These are phyloP conservation scores for Hafferia zeledoni DNA, from an alignment of 2,797 vertebrate genomes.

Conservation along the genomic window DNA sequence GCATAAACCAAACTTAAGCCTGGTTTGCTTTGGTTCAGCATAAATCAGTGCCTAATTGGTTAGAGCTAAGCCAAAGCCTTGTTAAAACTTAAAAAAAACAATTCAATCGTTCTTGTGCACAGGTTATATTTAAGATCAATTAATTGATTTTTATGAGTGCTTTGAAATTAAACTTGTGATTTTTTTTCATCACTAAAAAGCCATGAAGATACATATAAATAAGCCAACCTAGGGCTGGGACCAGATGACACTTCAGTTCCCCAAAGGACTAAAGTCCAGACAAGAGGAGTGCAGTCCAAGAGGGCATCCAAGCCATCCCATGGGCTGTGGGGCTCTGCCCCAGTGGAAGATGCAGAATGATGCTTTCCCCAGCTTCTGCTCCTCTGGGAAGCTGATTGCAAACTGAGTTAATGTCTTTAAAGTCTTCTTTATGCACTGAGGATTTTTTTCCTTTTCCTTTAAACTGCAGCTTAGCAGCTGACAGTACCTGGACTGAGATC, in stretches of 20 bases:
- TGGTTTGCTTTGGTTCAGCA: background rate
- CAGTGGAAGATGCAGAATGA: background rate
- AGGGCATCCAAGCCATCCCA: background rate
- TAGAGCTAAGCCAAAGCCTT: background rate
- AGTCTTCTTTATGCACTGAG: background rate
- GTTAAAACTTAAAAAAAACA: background rate
- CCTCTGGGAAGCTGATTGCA: background rate
- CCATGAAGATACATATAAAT: background rate
- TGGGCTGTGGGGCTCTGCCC: background rate
- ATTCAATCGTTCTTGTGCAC: background rate
- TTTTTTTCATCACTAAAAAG: background rate
- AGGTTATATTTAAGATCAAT: background rate
- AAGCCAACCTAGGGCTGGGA: background rate
- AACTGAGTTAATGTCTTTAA: background rate
- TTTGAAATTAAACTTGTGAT: background rate
- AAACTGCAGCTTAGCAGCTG: background rate
- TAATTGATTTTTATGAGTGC: background rate
- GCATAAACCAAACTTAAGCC: background rate
- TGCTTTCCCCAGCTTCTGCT: background rate
- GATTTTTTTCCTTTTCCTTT: background rate
- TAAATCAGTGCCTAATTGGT: background rate
- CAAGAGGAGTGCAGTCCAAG: constrained; percentile 30
- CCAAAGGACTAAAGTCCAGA: constrained; percentile 38
- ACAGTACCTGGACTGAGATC: background rate
- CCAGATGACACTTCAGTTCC: background rate